phyloP scores from a whole-genome alignment of 2,888 invertebrate species.

The Catocala fraxini region DNA sequence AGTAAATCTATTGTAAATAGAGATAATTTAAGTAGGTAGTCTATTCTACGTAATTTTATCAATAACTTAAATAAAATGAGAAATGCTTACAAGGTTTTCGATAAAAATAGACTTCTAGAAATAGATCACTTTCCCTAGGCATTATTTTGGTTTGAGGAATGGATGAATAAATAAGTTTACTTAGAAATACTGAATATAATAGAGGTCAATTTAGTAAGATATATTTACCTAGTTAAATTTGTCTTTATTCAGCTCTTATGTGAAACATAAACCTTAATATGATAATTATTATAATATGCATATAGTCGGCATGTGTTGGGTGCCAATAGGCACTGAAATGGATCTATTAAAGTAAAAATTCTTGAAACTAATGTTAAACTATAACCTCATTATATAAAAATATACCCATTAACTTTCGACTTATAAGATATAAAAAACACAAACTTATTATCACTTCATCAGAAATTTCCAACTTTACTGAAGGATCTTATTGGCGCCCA shows the following conservation, averaged over 20 bases:
- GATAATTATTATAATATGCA: too few relatives aligned
- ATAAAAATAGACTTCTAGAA: slow-evolving; percentile 36
- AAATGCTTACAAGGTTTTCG: slow-evolving; percentile 30
- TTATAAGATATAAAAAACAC: background rate
- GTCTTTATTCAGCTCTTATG: too few relatives aligned
- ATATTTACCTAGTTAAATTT: too few relatives aligned
- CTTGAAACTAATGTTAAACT: too few relatives aligned
- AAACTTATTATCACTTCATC: background rate
- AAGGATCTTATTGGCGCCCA: slow-evolving; percentile 22
- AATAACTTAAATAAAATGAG: slow-evolving; percentile 28
- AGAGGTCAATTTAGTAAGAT: too few relatives aligned
- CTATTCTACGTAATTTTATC: slow-evolving; percentile 30
- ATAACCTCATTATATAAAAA: too few relatives aligned
- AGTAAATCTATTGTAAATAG: slow-evolving; percentile 37
- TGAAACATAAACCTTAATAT: too few relatives aligned
- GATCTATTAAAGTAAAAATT: too few relatives aligned
- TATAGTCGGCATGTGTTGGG: background rate
- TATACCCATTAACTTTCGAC: background rate
- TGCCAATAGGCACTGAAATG: background rate
- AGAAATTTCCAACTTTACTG: background rate
- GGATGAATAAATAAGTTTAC: too few relatives aligned
- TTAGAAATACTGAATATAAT: too few relatives aligned
- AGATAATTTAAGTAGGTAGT: slow-evolving; percentile 35
- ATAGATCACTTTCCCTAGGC: too few relatives aligned
- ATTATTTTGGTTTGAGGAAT: too few relatives aligned